A percentile compares a stretch with the other conserved stretches of the same genome.
Conservation (phyloP, 1,140 invertebrate genomes). For the Harlomillsia oculata region DNA sequence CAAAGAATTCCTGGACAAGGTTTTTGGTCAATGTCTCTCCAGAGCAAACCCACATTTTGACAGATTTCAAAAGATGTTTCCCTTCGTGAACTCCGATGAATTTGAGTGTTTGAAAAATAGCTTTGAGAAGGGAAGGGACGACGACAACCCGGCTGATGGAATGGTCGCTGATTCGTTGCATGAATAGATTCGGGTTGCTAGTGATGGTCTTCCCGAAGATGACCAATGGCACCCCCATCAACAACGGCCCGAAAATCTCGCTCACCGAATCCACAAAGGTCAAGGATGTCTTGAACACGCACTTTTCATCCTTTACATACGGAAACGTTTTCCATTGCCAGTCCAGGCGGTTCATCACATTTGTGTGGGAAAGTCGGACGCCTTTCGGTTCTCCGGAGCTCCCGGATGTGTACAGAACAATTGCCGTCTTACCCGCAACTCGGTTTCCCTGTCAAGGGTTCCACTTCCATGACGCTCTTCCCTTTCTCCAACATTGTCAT, state of each 20-base stretch:
- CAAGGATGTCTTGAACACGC: constrained; percentile 76
- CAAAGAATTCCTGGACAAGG: constrained; percentile 61
- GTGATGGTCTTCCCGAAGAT: constrained; percentile 60
- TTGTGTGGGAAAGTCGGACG: constrained; percentile 67
- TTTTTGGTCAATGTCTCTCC: constrained; percentile 61
- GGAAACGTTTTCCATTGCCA: constrained; percentile 77
- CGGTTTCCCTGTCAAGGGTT: constrained; percentile 1
- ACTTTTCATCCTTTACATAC: constrained; percentile 53
- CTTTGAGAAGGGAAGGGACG: constrained; percentile 68
- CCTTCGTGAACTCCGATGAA: constrained; percentile 35
- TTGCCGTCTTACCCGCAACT: constrained; percentile 44
- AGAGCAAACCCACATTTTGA: constrained; percentile 72
- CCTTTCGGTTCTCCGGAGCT: constrained; percentile 88
- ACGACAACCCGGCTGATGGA: constrained; percentile 65
- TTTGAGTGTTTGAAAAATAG: constrained; percentile 59
- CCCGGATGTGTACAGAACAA: constrained; percentile 83
- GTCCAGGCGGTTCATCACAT: constrained; percentile 63
- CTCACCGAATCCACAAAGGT: constrained; percentile 79
- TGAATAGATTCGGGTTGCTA: constrained; percentile 61
- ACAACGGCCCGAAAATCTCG: constrained; percentile 71
- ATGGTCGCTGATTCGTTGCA: constrained; percentile 55
- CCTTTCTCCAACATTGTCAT: background rate
- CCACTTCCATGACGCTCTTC: background rate
- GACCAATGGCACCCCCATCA: constrained; percentile 57
- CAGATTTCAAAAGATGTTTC: constrained; percentile 40